Base-by-base conservation (phyloP, 1,140 invertebrate genomes). In the Trichonephila inaurata region DNA sequence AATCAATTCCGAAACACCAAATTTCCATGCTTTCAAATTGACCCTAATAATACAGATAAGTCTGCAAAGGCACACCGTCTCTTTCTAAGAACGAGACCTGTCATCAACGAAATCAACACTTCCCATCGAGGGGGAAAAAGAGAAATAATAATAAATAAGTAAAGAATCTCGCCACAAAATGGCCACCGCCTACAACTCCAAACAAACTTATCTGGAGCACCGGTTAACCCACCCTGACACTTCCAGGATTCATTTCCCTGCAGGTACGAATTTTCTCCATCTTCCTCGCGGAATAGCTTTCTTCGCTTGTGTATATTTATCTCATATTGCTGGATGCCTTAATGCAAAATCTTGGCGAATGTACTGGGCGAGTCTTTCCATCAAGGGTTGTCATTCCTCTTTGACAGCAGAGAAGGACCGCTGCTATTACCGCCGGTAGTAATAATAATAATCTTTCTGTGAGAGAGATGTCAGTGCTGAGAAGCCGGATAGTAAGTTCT, bases 71-170 rank as follows among this genome's bases (percentile, higher is more conserved):
- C 14, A 16, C 2, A 28, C 24, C n/a, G 14, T 24, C 69, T 72
- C 28, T 28, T 72, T 16, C 28, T 28, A n/a, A 33, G 28, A 72
- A 72, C 24, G 28, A 72, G 69, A 18, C 28, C 69, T 72, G 69
- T 72, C 69, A 72, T 72, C 69, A 72, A n/a, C 69, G 69, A 72
- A 28, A 72, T 72, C 14, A 72, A 72, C 69, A 72, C 28, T 72
- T 33, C 69, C 69, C 69, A 16, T 16, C 24, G 2, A 64, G 21
- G 18, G 61, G 61, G 61, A 62, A 5, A 6, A 33, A 72, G 24
- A 72, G 33, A 21, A 72, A 72, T 28, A 72, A 72, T 16, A 28
- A 72, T 16, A 28, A 33, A 24, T 5, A 72, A 72, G 24, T 72
- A 16, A 72, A 72, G 51, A 51, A 51, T 51, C 51, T 51, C 10